Percentiles rank a stretch among this genome's conserved stretches.
These are phyloP conservation scores for Apantesis nais DNA, from an alignment of 2,888 invertebrate genomes.

Conservation along the genomic window DNA sequence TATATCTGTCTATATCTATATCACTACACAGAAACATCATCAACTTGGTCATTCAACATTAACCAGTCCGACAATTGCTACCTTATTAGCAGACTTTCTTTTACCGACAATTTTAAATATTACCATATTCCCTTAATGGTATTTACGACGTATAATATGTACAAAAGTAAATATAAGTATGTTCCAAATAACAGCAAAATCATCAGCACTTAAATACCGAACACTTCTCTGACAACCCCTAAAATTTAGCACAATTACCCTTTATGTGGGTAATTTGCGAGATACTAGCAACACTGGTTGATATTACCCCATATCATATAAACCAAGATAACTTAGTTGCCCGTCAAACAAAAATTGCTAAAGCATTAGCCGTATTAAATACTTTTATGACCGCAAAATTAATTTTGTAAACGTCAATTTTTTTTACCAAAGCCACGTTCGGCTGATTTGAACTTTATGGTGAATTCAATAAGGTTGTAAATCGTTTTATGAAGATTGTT, in stretches of 20 bases:
- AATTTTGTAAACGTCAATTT: slow-evolving; percentile 44
- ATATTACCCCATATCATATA: slow-evolving; percentile 62
- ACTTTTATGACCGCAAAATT: slow-evolving; percentile 37
- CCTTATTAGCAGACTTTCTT: background rate
- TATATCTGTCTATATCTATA: too few species aligned
- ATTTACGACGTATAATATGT: slow-evolving; percentile 29
- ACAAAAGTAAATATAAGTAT: slow-evolving; percentile 45
- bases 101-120: background rate
- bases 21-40: background rate
- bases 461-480: slow-evolving; percentile 46
- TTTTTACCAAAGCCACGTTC: slow-evolving; percentile 37
- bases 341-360: slow-evolving; percentile 28
- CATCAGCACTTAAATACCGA: slow-evolving; percentile 52
- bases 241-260: slow-evolving; percentile 77
- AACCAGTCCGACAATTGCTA: background rate
- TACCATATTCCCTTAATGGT: slow-evolving; percentile 1
- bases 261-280: slow-evolving; percentile 78
- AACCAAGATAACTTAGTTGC: slow-evolving; percentile 30
- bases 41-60: background rate
- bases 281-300: slow-evolving; percentile 71
- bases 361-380: slow-evolving; percentile 32
- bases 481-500: slow-evolving; percentile 36
- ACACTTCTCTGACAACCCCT: slow-evolving; percentile 66
- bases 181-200: slow-evolving; percentile 40
- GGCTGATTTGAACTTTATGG: slow-evolving; percentile 51